phyloP scores from a whole-genome alignment of 2,888 invertebrate species.

The Agapostemon virescens region DNA sequence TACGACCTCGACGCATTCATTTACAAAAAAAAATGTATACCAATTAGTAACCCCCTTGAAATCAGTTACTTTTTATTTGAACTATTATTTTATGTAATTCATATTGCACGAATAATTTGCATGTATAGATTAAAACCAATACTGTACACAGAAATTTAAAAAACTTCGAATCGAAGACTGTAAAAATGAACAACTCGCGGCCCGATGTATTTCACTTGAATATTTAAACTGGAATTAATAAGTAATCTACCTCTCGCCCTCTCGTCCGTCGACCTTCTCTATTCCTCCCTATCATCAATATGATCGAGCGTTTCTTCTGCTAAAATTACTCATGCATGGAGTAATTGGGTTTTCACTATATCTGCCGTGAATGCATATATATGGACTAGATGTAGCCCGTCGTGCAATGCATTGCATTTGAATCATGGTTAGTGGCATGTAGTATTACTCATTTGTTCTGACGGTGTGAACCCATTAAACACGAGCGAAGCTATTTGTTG shows the following conservation, averaged over 20 bases:
- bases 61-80: too few species aligned
- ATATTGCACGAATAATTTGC: too few species aligned
- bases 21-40: too few species aligned
- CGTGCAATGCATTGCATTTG: constrained; percentile 55
- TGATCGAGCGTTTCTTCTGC: constrained; percentile 36
- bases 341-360: constrained; percentile 53
- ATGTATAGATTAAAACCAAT: too few species aligned
- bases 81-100: too few species aligned
- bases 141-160: not conserved
- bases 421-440: constrained; percentile 53
- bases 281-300: not conserved
- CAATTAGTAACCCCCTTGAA: too few species aligned
- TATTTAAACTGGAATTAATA: not conserved
- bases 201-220: not conserved
- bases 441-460: constrained; percentile 57
- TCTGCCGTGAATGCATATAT: constrained; percentile 27
- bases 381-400: constrained; percentile 45
- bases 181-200: not conserved
- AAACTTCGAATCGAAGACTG: not conserved
- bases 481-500: constrained; percentile 57
- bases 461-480: constrained; percentile 63
- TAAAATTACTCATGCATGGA: constrained; percentile 44
- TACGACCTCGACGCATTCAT: too few species aligned
- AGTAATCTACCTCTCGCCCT: not conserved
- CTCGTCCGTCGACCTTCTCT: not conserved